Percentiles rank a stretch among this genome's conserved stretches.
Evolutionary conservation across 2,797 vertebrate genomes (phyloP).

Genomic region (Gallirallus australis): DNA sequence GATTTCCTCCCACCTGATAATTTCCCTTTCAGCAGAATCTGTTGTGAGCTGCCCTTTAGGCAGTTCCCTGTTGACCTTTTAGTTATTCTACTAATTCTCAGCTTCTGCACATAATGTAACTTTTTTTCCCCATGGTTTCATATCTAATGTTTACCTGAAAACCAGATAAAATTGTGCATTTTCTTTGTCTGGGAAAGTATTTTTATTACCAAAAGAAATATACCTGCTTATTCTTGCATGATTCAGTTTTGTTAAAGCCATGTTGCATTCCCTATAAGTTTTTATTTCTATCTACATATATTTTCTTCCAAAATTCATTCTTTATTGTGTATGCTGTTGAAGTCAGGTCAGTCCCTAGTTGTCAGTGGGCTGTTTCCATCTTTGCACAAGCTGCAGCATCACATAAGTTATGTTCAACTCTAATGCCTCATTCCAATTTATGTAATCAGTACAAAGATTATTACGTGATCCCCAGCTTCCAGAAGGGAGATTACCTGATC

Average conservation of each 20-base stretch:
- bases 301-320: background rate
- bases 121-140: background rate
- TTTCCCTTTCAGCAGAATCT: constrained; percentile 29
- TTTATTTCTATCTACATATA: background rate
- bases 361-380: background rate
- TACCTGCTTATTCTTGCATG: background rate
- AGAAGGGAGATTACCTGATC: background rate
- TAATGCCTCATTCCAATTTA: background rate
- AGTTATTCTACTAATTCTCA: background rate
- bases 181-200: background rate
- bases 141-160: background rate
- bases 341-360: background rate
- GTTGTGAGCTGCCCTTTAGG: constrained; percentile 7
- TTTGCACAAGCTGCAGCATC: background rate
- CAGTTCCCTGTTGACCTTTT: background rate
- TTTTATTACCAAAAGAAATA: background rate
- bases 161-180: background rate
- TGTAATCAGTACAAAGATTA: background rate
- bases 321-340: background rate
- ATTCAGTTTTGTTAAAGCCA: background rate
- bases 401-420: background rate
- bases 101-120: background rate
- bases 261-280: background rate
- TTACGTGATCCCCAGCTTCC: background rate
- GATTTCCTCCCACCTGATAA: constrained; percentile 44